These are phyloP conservation scores for Taurulus bubalis DNA, from an alignment of 2,113 vertebrate species.

Conservation along the genomic window DNA sequence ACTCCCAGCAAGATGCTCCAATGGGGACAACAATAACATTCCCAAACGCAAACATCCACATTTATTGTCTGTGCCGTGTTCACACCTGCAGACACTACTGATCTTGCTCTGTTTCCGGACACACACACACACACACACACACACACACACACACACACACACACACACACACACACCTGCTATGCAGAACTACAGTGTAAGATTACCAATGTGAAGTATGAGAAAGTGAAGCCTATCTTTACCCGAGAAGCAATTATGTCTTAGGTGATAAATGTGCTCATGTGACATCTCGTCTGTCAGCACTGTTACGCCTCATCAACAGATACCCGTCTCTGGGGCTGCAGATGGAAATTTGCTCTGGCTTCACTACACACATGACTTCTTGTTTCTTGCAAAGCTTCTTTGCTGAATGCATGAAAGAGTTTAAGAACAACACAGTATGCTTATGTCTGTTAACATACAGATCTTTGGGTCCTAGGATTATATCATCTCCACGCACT, in stretches of 20 bases:
- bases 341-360: slow-evolving; percentile 58
- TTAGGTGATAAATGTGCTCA: slow-evolving; percentile 60
- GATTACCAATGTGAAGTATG: slow-evolving; percentile 28
- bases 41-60: slow-evolving; percentile 44
- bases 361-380: slow-evolving; percentile 51
- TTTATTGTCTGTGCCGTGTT: slow-evolving; percentile 29
- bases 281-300: slow-evolving; percentile 66
- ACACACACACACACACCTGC: not conserved
- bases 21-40: slow-evolving; percentile 15
- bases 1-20: slow-evolving; percentile 44
- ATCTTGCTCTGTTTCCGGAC: slow-evolving; percentile 4
- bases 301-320: slow-evolving; percentile 60
- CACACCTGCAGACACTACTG: slow-evolving; percentile 37
- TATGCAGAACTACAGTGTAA: not conserved
- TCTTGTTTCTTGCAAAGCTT: slow-evolving; percentile 46
- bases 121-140: not conserved
- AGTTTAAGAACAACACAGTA: slow-evolving; percentile 33
- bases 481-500: slow-evolving; percentile 22
- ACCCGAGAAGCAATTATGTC: slow-evolving; percentile 60
- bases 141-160: slow-evolving; percentile 10
- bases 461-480: slow-evolving; percentile 22
- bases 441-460: slow-evolving; percentile 36
- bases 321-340: slow-evolving; percentile 46
- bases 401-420: slow-evolving; percentile 34
- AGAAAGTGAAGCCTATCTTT: slow-evolving; percentile 47